These are phyloP conservation scores for Pammene fasciana DNA, from an alignment of 2,888 invertebrate genomes.

Conservation along the genomic window DNA sequence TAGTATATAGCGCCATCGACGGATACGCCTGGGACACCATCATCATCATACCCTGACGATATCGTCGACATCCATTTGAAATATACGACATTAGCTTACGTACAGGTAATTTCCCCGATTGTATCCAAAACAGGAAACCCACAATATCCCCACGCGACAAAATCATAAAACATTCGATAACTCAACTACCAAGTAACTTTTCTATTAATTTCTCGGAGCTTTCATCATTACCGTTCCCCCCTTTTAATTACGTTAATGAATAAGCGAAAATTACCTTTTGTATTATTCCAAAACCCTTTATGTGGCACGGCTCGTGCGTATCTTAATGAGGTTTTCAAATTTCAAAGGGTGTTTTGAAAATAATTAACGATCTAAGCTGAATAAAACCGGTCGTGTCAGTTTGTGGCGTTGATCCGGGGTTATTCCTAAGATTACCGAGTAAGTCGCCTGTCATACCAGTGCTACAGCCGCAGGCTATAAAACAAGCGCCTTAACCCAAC, in stretches of 20 bases:
- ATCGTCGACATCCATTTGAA: too few relatives aligned
- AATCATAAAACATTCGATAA: constrained; percentile 24
- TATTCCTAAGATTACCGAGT: background rate
- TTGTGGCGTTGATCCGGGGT: constrained; percentile 46
- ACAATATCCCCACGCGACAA: constrained; percentile 10
- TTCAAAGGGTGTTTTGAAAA: constrained; percentile 76
- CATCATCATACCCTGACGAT: too few relatives aligned
- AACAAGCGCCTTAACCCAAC: too few relatives aligned
- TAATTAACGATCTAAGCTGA: constrained; percentile 72
- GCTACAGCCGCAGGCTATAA: too few relatives aligned
- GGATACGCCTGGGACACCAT: too few relatives aligned
- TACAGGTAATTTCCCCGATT: too few relatives aligned
- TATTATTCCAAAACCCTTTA: constrained; percentile 73
- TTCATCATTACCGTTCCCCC: constrained; percentile 65
- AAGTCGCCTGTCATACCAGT: too few relatives aligned
- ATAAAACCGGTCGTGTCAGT: constrained; percentile 48
- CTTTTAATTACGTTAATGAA: constrained; percentile 81
- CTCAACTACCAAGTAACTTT: constrained; percentile 52
- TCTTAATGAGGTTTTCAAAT: constrained; percentile 80
- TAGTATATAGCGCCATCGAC: too few relatives aligned
- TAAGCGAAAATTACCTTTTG: constrained; percentile 82
- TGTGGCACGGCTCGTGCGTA: constrained; percentile 64
- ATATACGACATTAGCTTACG: too few relatives aligned
- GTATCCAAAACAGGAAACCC: too few relatives aligned
- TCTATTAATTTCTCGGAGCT: constrained; percentile 65